Base-by-base conservation (phyloP, 1,140 invertebrate genomes). In the Drosophila pallidifrons region DNA sequence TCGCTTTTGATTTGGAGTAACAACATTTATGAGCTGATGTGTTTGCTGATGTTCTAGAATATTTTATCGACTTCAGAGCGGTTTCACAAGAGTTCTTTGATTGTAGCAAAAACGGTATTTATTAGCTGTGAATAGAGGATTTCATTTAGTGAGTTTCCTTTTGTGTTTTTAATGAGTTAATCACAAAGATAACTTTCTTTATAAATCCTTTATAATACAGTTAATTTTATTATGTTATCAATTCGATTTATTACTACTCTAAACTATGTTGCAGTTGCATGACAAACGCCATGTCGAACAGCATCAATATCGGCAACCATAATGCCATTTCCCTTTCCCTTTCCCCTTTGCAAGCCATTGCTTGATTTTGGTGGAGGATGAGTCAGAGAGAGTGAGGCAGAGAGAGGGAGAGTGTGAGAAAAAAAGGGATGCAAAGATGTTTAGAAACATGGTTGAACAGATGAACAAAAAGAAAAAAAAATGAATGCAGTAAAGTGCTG, bases 381-480 rank as follows among this genome's bases (percentile, higher is more conserved):
- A 45, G 41, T 47, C 28, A 61, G 10, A 20, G 13, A n/a, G 13
- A 8, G 13, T 16, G 13, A 30, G 45, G 8, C 8, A 68, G 15
- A 57, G 15, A 20, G 32, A 4, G 3, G 2, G 8, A 57, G 54
- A 15, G 16, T 38, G 15, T 1, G 32, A 58, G 16, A 13, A 11
- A 59, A 20, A 45, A 30, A 13, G 16, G 30, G 38, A 45, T 59
- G n/a, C 0, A 45, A 13, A 5, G 38, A 59, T 46, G 57, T 28
- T 46, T 28, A 43, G 30, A 54, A 54, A 80, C 60, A 85, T 83
- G 77, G 81, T 80, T 73, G 81, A 25, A 20, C 32, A 25, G 20
- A 25, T 25, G 20, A 25, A 20, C 16, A 20, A 20, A 20, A 20
- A 57, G 43, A 65, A 47, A 57, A 65, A 52, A 57, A 82, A 25